Base-by-base conservation (phyloP, 2,888 invertebrate species). In the Gibbula magus region DNA sequence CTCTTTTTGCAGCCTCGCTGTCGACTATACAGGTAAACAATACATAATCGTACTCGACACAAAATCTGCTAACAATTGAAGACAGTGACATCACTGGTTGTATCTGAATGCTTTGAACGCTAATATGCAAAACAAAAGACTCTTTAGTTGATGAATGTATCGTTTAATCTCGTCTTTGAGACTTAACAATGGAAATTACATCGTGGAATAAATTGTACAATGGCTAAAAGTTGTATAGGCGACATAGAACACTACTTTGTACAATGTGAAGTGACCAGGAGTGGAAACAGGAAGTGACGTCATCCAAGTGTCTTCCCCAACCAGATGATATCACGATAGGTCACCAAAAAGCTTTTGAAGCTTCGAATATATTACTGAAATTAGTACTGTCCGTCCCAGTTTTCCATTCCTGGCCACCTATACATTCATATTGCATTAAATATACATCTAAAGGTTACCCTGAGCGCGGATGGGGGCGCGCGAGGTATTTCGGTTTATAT, bases 151-250 rank as follows among this genome's bases (percentile, higher is more conserved):
- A 75, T 51, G 51, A 53, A 35, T 75, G 52, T 75, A 53, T 53
- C 53, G 74, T 75, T 75, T 75, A 54, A 75, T 75, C 75, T 75
- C 54, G 75, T 75, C 75, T 75, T 75, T 75, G 54, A 75, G 75
- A 75, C 75, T 75, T 54, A 75, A 75, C 54, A 75, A 75, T 75
- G 75, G 75, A 75, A 75, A 75, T 75, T 75, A 75, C 75, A 75
- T 54, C 54, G 35, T 75, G 75, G 75, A 75, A 75, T 75, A 75
- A 75, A 75, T 75, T 54, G 75, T 75, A 75, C 75, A 75, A 75
- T 75, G 75, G 75, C 75, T 75, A 75, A 25, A 75, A 53, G 54
- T 75, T 35, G 75, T 75, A 75, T 75, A 75, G 53, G 75, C 75
- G 75, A 54, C 75, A 75, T 54, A 75, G 29, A 75, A 18, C 54